Base-by-base conservation (phyloP, 92 coral and sea anemone species). In the Anthopleura xanthogrammica region DNA sequence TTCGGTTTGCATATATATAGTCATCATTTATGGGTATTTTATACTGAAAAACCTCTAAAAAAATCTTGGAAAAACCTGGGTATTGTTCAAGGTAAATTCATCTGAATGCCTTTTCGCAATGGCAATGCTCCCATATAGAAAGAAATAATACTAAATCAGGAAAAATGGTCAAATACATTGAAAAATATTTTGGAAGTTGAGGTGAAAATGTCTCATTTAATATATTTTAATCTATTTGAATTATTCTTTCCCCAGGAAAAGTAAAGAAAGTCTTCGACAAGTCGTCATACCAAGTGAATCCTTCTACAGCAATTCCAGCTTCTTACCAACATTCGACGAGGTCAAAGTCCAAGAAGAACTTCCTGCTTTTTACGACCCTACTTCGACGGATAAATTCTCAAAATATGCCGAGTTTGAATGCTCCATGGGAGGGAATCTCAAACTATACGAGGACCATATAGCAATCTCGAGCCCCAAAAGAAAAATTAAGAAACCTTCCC, bases 341-440 rank as follows among this genome's bases (percentile, higher is more conserved):
- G 80, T 93, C 77, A 89, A 86, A 72, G 87, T 93, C 57, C 97
- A 93, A 79, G 97, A 93, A 66, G 88, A 93, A 79, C 77, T 90
- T 17, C 79, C 89, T 12, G 19, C 46, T 41, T 78, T 89, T 62
- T 90, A 83, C 76, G 97, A 93, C 46, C 76, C 80, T 9, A 76
- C 85, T 62, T 88, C 90, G 16, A 80, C 86, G 16, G 80, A 87
- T 0, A 79, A 83, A n/a, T 85, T 79, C 41, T 85, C 87, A 46
- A 90, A 93, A 68, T 88, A 90, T 78, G 90, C 88, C 29, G 84
- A 88, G 86, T 96, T 96, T 76, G 90, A 96, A 80, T 96, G 92
- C 81, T 96, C 99, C 17, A 96, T 96, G 99, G 99, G 99, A 9
- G 98, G 99, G 8, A 96, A 96, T 57, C 60, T 96, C 70, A 91